These are phyloP conservation scores for Ascidia mentula DNA, from an alignment of 23 tunicate genomes.

Conservation along the genomic window DNA sequence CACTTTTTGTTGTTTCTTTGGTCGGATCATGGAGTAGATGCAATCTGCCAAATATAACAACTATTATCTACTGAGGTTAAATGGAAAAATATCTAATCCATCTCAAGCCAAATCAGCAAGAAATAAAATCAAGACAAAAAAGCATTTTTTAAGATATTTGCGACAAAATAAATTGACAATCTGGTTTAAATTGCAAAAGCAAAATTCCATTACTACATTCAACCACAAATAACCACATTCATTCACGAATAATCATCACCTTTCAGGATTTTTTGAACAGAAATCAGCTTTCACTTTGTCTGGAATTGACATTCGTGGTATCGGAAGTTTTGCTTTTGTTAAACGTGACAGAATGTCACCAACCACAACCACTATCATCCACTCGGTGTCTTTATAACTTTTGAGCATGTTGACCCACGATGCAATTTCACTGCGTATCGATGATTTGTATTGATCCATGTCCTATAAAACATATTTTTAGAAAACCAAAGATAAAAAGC, in stretches of 20 bases:
- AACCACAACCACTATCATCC: conserved; percentile 79
- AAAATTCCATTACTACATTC: too few species aligned
- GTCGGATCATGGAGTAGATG: conserved; percentile 72
- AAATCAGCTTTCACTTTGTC: conserved; percentile 89
- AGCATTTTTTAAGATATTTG: too few species aligned
- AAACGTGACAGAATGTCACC: conserved; percentile 56
- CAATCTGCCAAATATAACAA: conserved; percentile 36
- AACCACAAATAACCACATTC: too few species aligned
- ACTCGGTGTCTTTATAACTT: conserved; percentile 31
- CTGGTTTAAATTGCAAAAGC: too few species aligned
- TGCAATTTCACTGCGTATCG: conserved; percentile 49
- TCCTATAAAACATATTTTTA: conserved; percentile 39
- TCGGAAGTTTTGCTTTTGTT: conserved; percentile 64
- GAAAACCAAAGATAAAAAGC: neutral
- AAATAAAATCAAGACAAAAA: too few species aligned
- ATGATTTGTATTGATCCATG: conserved; percentile 52
- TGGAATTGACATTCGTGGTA: conserved; percentile 45
- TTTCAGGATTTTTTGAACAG: conserved; percentile 78
- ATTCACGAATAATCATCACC: too few species aligned
- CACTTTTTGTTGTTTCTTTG: conserved; percentile 61
- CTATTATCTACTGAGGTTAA: too few species aligned
- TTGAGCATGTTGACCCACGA: conserved; percentile 61
- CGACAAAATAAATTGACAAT: too few species aligned
- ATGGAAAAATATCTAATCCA: too few species aligned
- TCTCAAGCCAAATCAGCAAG: too few species aligned